These are phyloP conservation scores for Lepisosteus osseus DNA, from an alignment of 2,113 vertebrate species.

Conservation along the genomic window DNA sequence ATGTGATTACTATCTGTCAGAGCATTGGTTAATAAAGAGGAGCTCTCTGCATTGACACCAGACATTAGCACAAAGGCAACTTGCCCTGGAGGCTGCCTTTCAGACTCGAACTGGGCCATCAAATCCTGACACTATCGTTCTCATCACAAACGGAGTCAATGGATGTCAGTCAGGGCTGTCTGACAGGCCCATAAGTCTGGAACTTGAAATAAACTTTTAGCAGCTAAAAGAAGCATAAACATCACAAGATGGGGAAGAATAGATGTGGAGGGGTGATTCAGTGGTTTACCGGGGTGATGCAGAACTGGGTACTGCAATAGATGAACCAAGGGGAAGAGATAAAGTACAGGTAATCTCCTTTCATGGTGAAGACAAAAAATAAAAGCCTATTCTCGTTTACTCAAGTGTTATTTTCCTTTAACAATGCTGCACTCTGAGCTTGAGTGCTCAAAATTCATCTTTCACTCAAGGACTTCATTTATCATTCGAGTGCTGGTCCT, in stretches of 20 bases:
- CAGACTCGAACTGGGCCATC: neutral
- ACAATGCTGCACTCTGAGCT: too few species aligned
- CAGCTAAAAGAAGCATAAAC: neutral
- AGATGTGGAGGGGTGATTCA: too few species aligned
- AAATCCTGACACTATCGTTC: neutral
- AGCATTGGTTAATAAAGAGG: neutral
- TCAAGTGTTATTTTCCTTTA: too few species aligned
- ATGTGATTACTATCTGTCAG: slow-evolving; percentile 20
- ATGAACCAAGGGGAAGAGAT: too few species aligned
- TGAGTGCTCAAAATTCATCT: too few species aligned
- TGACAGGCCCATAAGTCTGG: neutral
- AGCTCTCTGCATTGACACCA: slow-evolving; percentile 4
- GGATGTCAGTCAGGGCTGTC: neutral
- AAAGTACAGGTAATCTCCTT: too few species aligned
- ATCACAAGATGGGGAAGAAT: neutral
- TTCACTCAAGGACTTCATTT: too few species aligned
- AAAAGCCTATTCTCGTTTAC: too few species aligned
- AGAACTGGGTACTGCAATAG: too few species aligned
- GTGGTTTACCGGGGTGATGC: too few species aligned
- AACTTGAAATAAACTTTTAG: neutral
- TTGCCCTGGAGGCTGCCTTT: neutral
- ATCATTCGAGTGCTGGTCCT: too few species aligned
- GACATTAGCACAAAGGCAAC: neutral
- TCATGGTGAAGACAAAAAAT: too few species aligned
- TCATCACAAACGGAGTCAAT: neutral